Base-by-base conservation (phyloP, 2,113 vertebrate species). In the Psittacula cyanocephala region DNA sequence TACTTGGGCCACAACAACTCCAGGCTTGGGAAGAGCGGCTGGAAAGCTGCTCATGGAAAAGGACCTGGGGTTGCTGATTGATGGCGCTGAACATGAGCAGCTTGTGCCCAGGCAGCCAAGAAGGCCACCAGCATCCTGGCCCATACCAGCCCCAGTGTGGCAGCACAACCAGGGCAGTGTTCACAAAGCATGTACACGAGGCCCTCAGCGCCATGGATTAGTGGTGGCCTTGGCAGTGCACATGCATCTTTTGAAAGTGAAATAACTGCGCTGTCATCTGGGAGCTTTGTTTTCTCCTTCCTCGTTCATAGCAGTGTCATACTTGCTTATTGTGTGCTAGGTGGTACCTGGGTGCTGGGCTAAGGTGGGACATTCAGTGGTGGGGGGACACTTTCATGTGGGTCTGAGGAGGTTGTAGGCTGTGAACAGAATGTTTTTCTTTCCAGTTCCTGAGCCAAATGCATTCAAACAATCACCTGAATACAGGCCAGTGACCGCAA, bases 191-290 rank as follows among this genome's bases (percentile, higher is more conserved):
- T 24, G 33, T 24, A 35, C 33, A 35, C 2, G 22, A 35, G 57
- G 33, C 22, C 33, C 57, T 59, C 57, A 35, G 57, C 35, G 33
- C 33, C 13, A 16, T 35, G 33, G 33, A 13, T 59, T 35, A 33
- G 33, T 59, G 33, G 22, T 59, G 22, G 33, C 22, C 22, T 59
- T 59, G 57, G 57, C 33, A 59, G 57, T 59, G 33, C 57, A 75
- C 37, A 20, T 0, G 0, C 0, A 1, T n/a, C 22, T 71, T 85
- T 18, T 19, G 29, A 72, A 53, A 64, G 64, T 23, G 3, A 37
- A 8, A 13, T 37, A 7, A 7, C 52, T 41, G 11, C 47, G 23
- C 46, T 80, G 20, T 63, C 25, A 3, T 25, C 43, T 43, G 27
- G 22, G 28, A 70, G 31, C 49, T 62, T 44, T 69, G 28, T 70